These are phyloP conservation scores for Euborellia annulipes DNA, from an alignment of 1,140 invertebrate genomes.

Conservation along the genomic window DNA sequence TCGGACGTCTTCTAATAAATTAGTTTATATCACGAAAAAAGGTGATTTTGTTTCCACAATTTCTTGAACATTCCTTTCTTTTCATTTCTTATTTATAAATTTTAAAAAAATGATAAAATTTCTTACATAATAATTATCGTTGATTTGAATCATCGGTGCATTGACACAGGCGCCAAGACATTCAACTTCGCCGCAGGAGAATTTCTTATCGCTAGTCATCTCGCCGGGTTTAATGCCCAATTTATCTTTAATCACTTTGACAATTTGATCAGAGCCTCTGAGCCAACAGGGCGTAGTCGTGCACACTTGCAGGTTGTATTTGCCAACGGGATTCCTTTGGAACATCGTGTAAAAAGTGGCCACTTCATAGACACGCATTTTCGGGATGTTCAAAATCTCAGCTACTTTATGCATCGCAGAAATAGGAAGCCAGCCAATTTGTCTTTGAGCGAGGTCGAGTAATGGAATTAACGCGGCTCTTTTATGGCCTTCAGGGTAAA, in stretches of 20 bases:
- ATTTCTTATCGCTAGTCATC: conserved; percentile 78
- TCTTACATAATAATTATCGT: conserved; percentile 96
- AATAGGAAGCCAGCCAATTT: conserved; percentile 94
- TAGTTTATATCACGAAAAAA: too few relatives aligned
- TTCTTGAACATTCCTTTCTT: conserved; percentile 10
- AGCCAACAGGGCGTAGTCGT: conserved; percentile 99
- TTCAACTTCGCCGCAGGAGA: conserved; percentile 93
- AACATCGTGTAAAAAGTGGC: conserved; percentile 99
- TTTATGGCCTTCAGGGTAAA: conserved; percentile 96
- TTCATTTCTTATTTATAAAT: conserved; percentile 1
- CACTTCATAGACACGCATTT: conserved; percentile 99
- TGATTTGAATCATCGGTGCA: conserved; percentile 98
- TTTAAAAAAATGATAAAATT: conserved; percentile 3
- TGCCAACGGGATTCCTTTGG: conserved; percentile 86
- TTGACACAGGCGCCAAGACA: conserved; percentile 99
- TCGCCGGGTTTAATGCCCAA: conserved; percentile 65
- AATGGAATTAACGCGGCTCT: conserved; percentile 91
- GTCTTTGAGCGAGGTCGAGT: conserved; percentile 92
- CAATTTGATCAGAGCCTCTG: conserved; percentile 79
- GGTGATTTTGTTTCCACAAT: too few relatives aligned
- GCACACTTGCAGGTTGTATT: conserved; percentile 94
- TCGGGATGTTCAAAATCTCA: conserved; percentile 71
- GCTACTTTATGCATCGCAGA: conserved; percentile 98
- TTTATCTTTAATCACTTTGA: conserved; percentile 68
- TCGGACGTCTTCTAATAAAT: too few relatives aligned